These are phyloP conservation scores for Glyptemys insculpta DNA, from an alignment of 2,797 vertebrate genomes.

Conservation along the genomic window DNA sequence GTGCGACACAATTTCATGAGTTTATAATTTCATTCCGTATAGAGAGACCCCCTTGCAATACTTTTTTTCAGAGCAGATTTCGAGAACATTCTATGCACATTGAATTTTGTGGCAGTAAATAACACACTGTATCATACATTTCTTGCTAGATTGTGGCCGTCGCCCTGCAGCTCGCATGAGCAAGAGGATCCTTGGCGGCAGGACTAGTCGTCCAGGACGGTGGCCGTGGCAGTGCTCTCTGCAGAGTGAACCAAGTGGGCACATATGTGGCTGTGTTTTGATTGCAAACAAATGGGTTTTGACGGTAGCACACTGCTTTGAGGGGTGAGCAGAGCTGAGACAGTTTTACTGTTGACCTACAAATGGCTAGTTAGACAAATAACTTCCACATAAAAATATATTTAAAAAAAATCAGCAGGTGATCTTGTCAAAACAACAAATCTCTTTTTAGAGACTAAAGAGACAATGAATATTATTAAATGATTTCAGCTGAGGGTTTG, in stretches of 20 bases:
- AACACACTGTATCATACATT: neutral
- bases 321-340: constrained; percentile 86
- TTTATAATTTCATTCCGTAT: neutral
- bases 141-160: constrained; percentile 88
- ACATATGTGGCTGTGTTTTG: constrained; percentile 95
- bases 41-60: fast-evolving
- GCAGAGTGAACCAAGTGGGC: constrained; percentile 92
- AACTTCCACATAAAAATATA: fast-evolving
- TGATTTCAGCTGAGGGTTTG: neutral
- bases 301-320: constrained; percentile 95
- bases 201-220: constrained; percentile 91
- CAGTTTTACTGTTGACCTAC: fast-evolving
- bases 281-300: constrained; percentile 91
- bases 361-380: neutral
- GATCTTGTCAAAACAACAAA: fast-evolving
- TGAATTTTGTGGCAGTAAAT: fast-evolving
- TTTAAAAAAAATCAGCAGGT: fast-evolving
- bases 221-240: constrained; percentile 99
- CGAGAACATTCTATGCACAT: fast-evolving
- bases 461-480: neutral
- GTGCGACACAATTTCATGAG: fast-evolving
- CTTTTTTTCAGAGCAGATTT: fast-evolving
- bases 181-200: constrained; percentile 94
- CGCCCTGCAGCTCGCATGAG: constrained; percentile 87
- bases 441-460: neutral